A percentile compares a stretch with the other conserved stretches of the same genome.
Conservation (phyloP, 2,113 vertebrate genomes). For the Neogobius melanostomus region DNA sequence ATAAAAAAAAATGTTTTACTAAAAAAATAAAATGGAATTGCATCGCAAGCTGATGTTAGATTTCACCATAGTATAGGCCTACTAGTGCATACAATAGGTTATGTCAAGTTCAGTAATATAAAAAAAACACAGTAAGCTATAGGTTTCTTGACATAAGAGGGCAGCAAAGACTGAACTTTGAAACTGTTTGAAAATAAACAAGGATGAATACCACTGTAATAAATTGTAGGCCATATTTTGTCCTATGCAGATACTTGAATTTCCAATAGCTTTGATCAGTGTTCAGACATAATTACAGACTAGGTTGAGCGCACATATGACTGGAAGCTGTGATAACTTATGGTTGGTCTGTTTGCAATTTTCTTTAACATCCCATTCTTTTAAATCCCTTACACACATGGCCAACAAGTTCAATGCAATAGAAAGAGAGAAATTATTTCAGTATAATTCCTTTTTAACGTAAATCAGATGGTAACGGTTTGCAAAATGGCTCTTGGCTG, state of each 20-base stretch:
- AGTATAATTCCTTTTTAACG: constrained; percentile 38
- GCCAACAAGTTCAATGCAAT: constrained; percentile 4
- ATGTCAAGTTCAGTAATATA: constrained; percentile 18
- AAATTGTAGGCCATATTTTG: constrained; percentile 20
- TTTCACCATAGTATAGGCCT: constrained; percentile 26
- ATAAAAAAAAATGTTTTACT: neutral
- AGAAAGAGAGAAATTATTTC: constrained; percentile 15
- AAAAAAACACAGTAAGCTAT: constrained; percentile 10
- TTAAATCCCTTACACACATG: constrained; percentile 4
- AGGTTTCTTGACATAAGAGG: constrained; percentile 48
- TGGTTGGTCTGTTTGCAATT: constrained; percentile 35
- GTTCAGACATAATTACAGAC: constrained; percentile 9
- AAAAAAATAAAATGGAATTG: constrained; percentile 29
- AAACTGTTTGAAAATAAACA: constrained; percentile 35
- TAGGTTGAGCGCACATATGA: constrained; percentile 21
- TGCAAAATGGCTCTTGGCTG: constrained; percentile 18
- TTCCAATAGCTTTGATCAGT: constrained; percentile 40
- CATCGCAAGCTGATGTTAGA: constrained; percentile 56
- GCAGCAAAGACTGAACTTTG: constrained; percentile 52
- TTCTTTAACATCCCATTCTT: constrained; percentile 30
- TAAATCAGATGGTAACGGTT: constrained; percentile 40
- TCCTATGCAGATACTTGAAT: constrained; percentile 33
- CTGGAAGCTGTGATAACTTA: constrained; percentile 19
- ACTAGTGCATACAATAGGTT: constrained; percentile 25
- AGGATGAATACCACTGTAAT: constrained; percentile 17